Percentiles rank a stretch among this genome's conserved stretches.
Evolutionary conservation across 2,797 vertebrate species (phyloP).

Genomic region (Megalops cyprinoides): DNA sequence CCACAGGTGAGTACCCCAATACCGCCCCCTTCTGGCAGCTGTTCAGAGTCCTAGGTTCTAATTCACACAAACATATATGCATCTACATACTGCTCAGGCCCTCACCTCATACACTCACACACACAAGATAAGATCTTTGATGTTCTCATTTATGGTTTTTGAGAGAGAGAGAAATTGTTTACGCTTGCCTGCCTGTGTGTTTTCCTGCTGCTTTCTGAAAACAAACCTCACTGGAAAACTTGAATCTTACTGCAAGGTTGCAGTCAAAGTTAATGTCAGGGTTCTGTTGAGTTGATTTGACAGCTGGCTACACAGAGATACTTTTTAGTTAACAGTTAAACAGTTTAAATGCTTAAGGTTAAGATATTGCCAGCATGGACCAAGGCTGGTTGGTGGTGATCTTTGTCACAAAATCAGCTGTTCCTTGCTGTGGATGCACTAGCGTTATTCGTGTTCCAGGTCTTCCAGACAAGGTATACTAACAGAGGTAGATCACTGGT

Average conservation of each 20-base stretch:
- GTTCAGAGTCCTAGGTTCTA: too few relatives aligned
- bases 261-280: not conserved
- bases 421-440: not conserved
- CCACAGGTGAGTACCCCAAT: constrained; percentile 84
- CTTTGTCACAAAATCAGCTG: not conserved
- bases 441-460: not conserved
- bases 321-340: too few relatives aligned
- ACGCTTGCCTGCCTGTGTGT: too few relatives aligned
- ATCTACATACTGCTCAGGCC: too few relatives aligned
- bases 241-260: not conserved
- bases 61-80: too few relatives aligned
- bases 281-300: too few relatives aligned
- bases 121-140: too few relatives aligned
- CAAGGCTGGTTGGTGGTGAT: not conserved
- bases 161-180: too few relatives aligned
- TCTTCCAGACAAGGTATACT: not conserved
- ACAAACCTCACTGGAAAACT: too few relatives aligned
- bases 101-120: not conserved
- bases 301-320: too few relatives aligned
- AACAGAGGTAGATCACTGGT: not conserved
- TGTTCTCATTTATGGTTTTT: too few relatives aligned
- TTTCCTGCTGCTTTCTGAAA: too few relatives aligned
- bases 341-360: not conserved
- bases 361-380: not conserved
- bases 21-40: constrained; percentile 28